Percentiles rank a stretch among this genome's conserved stretches.
Evolutionary conservation across 2,888 invertebrate genomes (phyloP).

Genomic region (Gymnocheta viridis): DNA sequence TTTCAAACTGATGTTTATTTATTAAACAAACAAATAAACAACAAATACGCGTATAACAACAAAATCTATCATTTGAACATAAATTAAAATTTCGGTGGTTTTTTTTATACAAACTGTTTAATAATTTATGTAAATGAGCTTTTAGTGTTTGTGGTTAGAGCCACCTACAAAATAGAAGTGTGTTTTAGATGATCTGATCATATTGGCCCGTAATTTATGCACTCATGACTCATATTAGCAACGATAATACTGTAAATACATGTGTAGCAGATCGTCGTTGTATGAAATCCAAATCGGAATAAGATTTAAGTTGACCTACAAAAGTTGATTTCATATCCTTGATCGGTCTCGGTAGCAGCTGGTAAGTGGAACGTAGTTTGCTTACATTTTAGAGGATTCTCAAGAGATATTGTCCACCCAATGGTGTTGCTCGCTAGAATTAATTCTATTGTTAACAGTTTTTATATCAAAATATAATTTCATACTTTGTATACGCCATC

Average conservation of each 20-base stretch:
- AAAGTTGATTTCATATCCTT: no score
- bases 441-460: no score
- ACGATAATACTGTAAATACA: neutral
- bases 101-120: slow-evolving; percentile 47
- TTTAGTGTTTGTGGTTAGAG: neutral
- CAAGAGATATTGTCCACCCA: no score
- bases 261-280: neutral
- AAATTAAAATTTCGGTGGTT: slow-evolving; percentile 21
- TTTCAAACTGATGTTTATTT: slow-evolving; percentile 28
- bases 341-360: no score
- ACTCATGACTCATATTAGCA: neutral
- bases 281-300: neutral
- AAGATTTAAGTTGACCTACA: no score
- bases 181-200: neutral
- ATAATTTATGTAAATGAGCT: slow-evolving; percentile 47
- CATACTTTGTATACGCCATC: neutral
- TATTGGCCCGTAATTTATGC: neutral
- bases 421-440: no score
- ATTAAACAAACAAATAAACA: slow-evolving; percentile 18
- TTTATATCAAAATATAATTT: no score
- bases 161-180: neutral
- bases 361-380: no score
- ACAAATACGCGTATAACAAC: neutral
- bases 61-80: neutral
- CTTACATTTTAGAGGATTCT: no score